phyloP scores from a whole-genome alignment of 2,797 vertebrate genomes.

The Acanthornis magna region DNA sequence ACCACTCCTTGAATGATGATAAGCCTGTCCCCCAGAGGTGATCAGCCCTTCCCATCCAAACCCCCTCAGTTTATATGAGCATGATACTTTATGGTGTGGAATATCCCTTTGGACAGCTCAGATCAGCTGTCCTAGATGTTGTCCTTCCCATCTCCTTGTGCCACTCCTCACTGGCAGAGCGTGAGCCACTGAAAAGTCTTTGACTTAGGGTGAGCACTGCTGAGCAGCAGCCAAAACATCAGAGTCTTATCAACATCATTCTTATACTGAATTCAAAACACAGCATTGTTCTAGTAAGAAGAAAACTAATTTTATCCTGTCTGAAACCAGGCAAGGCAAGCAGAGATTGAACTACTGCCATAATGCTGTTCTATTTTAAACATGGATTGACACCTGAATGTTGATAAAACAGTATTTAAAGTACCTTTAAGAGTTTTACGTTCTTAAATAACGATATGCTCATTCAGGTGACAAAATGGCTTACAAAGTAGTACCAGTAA shows the following conservation, averaged over 20 bases:
- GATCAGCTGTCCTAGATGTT: not conserved
- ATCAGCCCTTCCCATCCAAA: not conserved
- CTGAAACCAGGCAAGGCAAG: not conserved
- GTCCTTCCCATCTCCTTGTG: not conserved
- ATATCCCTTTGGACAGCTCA: not conserved
- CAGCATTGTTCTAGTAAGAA: not conserved
- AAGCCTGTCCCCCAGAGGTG: fast-evolving
- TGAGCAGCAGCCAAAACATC: not conserved
- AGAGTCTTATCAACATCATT: not conserved
- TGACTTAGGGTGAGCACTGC: not conserved
- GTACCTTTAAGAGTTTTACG: not conserved
- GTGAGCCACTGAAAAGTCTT: not conserved
- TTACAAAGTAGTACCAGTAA: not conserved
- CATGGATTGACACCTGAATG: not conserved
- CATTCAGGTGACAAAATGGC: not conserved
- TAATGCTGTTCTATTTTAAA: not conserved
- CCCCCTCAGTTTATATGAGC: not conserved
- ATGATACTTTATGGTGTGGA: not conserved
- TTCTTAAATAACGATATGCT: not conserved
- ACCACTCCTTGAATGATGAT: too few relatives aligned
- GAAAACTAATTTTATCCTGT: not conserved
- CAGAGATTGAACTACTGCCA: not conserved
- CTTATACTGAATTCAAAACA: not conserved
- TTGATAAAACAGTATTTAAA: not conserved
- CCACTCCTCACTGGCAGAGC: not conserved